Percentiles rank a stretch among this genome's conserved stretches.
Evolutionary conservation across 2,797 vertebrate genomes (phyloP).

Genomic region (Zalophus californianus): DNA sequence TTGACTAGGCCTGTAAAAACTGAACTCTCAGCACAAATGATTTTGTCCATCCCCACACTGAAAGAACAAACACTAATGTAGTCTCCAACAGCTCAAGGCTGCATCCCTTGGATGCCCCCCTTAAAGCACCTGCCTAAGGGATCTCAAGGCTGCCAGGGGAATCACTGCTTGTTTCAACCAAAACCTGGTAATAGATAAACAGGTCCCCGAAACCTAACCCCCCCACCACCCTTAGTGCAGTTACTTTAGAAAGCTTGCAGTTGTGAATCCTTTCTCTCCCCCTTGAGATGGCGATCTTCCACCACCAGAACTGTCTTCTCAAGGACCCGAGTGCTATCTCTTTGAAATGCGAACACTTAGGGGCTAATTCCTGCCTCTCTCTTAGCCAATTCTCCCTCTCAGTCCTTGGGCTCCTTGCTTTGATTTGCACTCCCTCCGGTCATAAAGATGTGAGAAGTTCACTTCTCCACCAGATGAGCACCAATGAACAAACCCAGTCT

Average conservation of each 20-base stretch:
- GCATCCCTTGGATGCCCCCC: not conserved
- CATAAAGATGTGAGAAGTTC: not conserved
- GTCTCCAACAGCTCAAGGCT: not conserved
- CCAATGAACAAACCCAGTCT: not conserved
- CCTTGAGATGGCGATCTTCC: not conserved
- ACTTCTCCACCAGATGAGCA: not conserved
- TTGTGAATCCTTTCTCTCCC: not conserved
- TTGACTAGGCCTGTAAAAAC: not conserved
- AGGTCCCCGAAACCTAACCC: not conserved
- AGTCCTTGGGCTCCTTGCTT: not conserved
- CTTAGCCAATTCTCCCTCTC: not conserved
- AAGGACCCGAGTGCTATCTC: not conserved
- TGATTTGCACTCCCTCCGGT: not conserved
- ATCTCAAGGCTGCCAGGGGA: not conserved
- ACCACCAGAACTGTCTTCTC: not conserved
- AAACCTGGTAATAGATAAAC: not conserved
- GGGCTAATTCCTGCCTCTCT: not conserved
- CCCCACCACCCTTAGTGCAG: not conserved
- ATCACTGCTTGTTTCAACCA: not conserved
- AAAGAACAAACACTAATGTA: not conserved
- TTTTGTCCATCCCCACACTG: not conserved
- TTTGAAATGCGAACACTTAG: not conserved
- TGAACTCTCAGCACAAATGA: not conserved
- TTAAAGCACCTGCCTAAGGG: no score
- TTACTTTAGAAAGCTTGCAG: not conserved